Percentiles rank a stretch among this genome's conserved stretches.
These are phyloP conservation scores for Drosophila mauritiana DNA, from an alignment of 1,140 invertebrate genomes.

Conservation along the genomic window DNA sequence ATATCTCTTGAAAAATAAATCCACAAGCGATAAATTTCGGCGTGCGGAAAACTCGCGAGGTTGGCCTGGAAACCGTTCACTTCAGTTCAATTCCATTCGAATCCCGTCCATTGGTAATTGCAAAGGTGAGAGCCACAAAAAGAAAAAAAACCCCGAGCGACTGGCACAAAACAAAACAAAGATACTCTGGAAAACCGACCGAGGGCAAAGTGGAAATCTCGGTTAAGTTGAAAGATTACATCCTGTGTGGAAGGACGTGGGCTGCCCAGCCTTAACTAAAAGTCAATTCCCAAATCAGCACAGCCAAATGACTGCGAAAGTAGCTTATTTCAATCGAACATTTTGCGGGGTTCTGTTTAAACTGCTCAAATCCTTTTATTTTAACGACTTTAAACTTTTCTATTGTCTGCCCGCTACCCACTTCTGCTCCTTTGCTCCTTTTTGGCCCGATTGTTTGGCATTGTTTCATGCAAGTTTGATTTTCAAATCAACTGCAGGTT, in stretches of 20 bases:
- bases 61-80: conserved; percentile 36
- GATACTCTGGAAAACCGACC: conserved; percentile 9
- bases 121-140: conserved; percentile 37
- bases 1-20: conserved; percentile 59
- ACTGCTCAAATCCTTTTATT: conserved; percentile 79
- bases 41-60: conserved; percentile 18
- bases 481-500: conserved; percentile 70
- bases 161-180: conserved; percentile 15
- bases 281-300: conserved; percentile 79
- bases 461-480: conserved; percentile 79
- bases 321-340: conserved; percentile 79
- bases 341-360: conserved; percentile 62
- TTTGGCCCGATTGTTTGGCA: conserved; percentile 57
- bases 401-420: conserved; percentile 23
- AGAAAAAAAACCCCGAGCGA: conserved; percentile 3
- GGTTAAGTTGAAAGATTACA: conserved; percentile 78
- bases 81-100: conserved; percentile 28
- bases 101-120: conserved; percentile 44
- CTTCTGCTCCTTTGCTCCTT: conserved; percentile 19
- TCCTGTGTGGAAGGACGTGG: conserved; percentile 40
- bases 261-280: conserved; percentile 55
- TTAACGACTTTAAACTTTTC: conserved; percentile 53
- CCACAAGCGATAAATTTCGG: conserved; percentile 57
- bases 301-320: conserved; percentile 48
- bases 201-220: conserved; percentile 56